phyloP scores from a whole-genome alignment of 2,113 vertebrate species.

The Corythornis madagascariensis region DNA sequence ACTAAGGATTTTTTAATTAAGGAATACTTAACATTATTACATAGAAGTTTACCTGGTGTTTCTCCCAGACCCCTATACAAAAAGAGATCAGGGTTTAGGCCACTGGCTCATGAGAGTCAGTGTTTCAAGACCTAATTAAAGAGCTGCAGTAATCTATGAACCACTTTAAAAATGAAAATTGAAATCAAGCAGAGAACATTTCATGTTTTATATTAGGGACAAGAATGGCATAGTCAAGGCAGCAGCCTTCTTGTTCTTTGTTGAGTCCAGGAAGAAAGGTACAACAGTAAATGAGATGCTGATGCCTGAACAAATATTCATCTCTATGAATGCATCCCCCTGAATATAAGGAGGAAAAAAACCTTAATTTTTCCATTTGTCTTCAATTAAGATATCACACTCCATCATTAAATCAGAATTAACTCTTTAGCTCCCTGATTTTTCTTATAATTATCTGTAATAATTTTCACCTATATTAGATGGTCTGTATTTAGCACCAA shows the following conservation, averaged over 20 bases:
- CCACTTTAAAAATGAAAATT: background rate
- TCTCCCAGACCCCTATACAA: background rate
- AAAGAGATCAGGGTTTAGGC: background rate
- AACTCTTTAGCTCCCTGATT: background rate
- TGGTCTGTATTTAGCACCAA: background rate
- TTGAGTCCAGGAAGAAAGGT: background rate
- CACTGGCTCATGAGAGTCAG: background rate
- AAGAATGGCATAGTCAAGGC: background rate
- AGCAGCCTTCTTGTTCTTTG: background rate
- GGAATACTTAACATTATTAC: background rate
- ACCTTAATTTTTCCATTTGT: background rate
- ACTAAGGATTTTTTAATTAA: background rate
- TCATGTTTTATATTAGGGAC: background rate
- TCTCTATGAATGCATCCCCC: background rate
- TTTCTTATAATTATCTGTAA: background rate
- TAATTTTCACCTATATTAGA: background rate
- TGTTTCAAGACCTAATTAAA: background rate
- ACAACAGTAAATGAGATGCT: background rate
- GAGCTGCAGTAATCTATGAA: background rate
- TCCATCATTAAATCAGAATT: background rate
- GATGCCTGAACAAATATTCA: background rate
- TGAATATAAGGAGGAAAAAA: accelerated
- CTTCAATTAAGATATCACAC: background rate
- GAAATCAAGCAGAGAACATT: background rate
- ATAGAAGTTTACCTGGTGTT: background rate